Evolutionary conservation across 35 echinoderm and acorn worm genomes (phyloP).

Genomic region (Patiria miniata): DNA sequence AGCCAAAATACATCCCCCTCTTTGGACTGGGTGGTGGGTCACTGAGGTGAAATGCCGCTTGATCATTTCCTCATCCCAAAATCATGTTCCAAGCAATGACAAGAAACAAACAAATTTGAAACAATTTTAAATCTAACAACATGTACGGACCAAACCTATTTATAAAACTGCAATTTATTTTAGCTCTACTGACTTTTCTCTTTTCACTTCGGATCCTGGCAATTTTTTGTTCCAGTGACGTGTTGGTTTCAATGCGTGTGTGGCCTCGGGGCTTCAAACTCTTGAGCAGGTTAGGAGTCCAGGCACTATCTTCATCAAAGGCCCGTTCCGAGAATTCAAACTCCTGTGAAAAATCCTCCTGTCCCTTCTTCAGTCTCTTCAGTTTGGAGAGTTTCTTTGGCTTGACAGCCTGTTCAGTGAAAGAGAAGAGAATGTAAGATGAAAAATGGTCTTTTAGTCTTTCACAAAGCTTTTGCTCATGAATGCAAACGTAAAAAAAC

Average conservation of each 20-base stretch:
- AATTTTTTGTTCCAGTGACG: slow-evolving; percentile 88
- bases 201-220: slow-evolving; percentile 80
- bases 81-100: no score
- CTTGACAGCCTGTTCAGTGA: slow-evolving; percentile 52
- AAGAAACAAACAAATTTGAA: not conserved
- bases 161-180: not conserved
- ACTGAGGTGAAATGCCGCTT: no score
- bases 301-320: slow-evolving; percentile 59
- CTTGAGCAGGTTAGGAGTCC: slow-evolving; percentile 63
- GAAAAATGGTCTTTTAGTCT: not conserved
- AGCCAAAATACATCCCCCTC: no score
- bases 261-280: slow-evolving; percentile 40
- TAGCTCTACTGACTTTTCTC: slow-evolving; percentile 70
- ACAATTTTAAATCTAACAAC: not conserved
- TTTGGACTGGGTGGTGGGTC: no score
- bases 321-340: slow-evolving; percentile 80
- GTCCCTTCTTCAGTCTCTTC: slow-evolving; percentile 54
- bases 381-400: slow-evolving; percentile 78
- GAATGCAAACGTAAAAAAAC: not conserved
- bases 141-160: not conserved
- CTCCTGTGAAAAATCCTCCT: slow-evolving; percentile 63
- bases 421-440: not conserved
- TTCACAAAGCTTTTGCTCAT: not conserved
- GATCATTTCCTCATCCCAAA: no score
- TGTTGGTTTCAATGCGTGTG: not conserved